Conservation (phyloP, 2,888 invertebrate species). For the Encarsia formosa region DNA sequence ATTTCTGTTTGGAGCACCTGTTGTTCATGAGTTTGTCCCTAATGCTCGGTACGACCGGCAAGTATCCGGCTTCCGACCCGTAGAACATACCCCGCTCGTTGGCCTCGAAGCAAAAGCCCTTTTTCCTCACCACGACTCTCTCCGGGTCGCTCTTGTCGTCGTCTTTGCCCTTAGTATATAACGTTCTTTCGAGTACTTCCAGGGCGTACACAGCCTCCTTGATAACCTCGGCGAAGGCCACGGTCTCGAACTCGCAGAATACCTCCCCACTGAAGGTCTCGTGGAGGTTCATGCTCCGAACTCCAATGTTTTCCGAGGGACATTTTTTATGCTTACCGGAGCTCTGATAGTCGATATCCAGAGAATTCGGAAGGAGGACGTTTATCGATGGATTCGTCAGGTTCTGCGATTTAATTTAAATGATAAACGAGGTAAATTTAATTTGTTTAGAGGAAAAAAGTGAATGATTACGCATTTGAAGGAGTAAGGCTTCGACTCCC, state of each 20-base stretch:
- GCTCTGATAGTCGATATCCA: too few relatives aligned
- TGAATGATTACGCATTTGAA: constrained; percentile 6
- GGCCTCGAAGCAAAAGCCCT: background rate
- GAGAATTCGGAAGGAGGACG: background rate
- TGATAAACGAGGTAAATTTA: too few relatives aligned
- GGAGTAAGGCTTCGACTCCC: background rate
- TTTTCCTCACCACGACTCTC: background rate
- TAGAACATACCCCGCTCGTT: constrained; percentile 25
- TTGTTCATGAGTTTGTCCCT: constrained; percentile 37
- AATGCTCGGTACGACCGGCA: constrained; percentile 26
- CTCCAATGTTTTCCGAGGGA: constrained; percentile 32
- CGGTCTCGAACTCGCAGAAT: constrained; percentile 28
- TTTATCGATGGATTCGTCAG: background rate
- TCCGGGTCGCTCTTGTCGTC: background rate
- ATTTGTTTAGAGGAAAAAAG: too few relatives aligned
- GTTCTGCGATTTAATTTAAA: too few relatives aligned
- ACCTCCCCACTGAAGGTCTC: constrained; percentile 6
- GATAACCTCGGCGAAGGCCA: constrained; percentile 29
- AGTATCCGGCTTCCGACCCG: constrained; percentile 30
- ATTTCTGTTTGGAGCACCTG: constrained; percentile 34
- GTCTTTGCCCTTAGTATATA: constrained; percentile 1
- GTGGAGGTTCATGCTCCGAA: constrained; percentile 31
- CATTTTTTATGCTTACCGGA: too few relatives aligned
- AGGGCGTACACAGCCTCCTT: constrained; percentile 33
- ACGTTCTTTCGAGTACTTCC: constrained; percentile 31